phyloP scores from a whole-genome alignment of 2,888 invertebrate genomes.

The Helobdella robusta region DNA sequence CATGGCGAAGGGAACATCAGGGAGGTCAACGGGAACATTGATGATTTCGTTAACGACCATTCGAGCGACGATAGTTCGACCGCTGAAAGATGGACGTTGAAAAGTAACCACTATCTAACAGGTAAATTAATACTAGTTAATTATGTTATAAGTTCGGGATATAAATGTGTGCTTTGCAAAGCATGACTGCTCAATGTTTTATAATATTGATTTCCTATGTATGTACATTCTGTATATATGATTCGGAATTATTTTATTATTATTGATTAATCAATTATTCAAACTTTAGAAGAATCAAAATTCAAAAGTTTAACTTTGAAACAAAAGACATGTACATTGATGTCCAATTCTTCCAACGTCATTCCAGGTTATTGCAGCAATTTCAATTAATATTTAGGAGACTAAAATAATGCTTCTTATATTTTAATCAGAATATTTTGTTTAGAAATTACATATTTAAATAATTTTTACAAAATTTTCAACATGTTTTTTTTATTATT shows the following conservation, averaged over 20 bases:
- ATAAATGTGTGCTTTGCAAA: too few species aligned
- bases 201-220: not conserved
- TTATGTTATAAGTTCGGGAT: too few species aligned
- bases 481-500: too few species aligned
- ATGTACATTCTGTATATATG: not conserved
- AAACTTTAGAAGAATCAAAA: not conserved
- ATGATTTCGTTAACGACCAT: constrained; percentile 7
- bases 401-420: too few species aligned
- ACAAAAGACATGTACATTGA: not conserved
- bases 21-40: not conserved
- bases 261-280: not conserved
- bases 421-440: too few species aligned
- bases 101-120: not conserved
- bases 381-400: too few species aligned
- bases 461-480: too few species aligned
- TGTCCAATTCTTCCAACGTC: not conserved
- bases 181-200: not conserved
- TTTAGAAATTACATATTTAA: too few species aligned
- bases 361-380: too few species aligned
- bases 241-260: not conserved
- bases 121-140: too few species aligned
- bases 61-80: not conserved
- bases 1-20: constrained; percentile 7
- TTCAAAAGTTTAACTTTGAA: not conserved
- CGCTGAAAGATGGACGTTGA: constrained; percentile 19